Evolutionary conservation across 2,797 vertebrate genomes (phyloP), one percentile per base, ranked within the genome.

Genomic region (Pitangus sulphuratus): DNA sequence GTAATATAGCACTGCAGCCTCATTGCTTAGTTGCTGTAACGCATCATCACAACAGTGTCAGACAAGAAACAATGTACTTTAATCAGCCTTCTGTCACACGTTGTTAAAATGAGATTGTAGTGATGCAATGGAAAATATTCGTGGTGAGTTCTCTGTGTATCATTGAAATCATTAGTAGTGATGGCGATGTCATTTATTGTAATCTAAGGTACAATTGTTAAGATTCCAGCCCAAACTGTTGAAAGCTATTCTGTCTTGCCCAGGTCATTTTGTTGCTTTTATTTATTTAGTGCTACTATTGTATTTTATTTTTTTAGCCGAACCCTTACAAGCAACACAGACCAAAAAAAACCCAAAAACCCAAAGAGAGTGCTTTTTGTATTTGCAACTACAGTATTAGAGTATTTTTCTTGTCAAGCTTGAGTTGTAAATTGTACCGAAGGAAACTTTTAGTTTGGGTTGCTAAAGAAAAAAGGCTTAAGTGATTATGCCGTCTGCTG

Each of bases 41-140:
- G 82, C 61, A 74, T 93, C 93, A 85, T 71, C 56, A 26, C 47
- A 91, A 64, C 35, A 25, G 6, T 8, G 72, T 18, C 71, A 96
- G 93, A 83, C 66, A 91, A 87, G 70, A 89, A 83, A 87, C 71
- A 93, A 93, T 42, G 64, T 25, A 37, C 69, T 90, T 91, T 79
- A 83, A 60, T 70, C 44, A 81, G 70, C 28, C 11, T 77, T 87
- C 87, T 74, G 40, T 94, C 81, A 75, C 57, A 39, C 76, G 85
- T 84, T 93, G 92, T 88, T 93, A 90, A 86, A 96, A 96, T 78
- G 56, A 90, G 75, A 58, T 28, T 39, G 15, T 72, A 77, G 68
- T 26, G 37, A 58, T 94, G 79, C 39, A 33, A 54, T 78, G 37
- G 51, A 48, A 96, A 95, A 86, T 33, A 92, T 21, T 61, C 37